Evolutionary conservation across 2,888 invertebrate species (phyloP).

Genomic region (Meloe dianella): DNA sequence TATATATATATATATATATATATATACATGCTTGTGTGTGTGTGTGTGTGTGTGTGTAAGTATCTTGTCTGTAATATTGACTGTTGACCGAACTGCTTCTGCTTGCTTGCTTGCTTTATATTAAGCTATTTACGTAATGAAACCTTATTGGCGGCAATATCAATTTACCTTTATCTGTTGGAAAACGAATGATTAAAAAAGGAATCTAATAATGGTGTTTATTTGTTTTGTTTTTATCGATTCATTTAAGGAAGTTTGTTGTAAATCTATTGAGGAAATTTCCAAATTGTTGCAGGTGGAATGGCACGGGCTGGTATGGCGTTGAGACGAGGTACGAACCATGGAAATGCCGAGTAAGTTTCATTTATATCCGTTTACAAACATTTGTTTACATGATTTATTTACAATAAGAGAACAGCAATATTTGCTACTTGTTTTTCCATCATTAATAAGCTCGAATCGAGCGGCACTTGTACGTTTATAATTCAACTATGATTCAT

Average conservation of each 20-base stretch:
- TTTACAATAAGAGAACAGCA: too few relatives aligned
- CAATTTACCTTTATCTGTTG: background rate
- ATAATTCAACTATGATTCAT: too few relatives aligned
- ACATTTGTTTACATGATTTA: too few relatives aligned
- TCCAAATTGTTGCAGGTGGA: conserved; percentile 60
- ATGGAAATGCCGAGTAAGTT: conserved; percentile 74
- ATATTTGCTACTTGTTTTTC: too few relatives aligned
- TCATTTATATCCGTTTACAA: background rate
- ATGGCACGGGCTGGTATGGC: conserved; percentile 79
- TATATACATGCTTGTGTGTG: too few relatives aligned
- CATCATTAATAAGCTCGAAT: too few relatives aligned
- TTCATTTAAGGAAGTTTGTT: background rate
- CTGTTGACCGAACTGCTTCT: background rate
- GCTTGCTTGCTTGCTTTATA: background rate
- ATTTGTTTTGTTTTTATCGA: background rate
- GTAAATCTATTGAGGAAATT: conserved; percentile 7
- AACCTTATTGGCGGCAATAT: conserved; percentile 5
- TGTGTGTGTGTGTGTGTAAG: background rate
- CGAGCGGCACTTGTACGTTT: too few relatives aligned
- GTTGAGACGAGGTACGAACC: conserved; percentile 76
- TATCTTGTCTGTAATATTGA: background rate
- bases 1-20: too few relatives aligned
- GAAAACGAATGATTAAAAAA: background rate
- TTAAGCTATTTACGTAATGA: conserved; percentile 10
- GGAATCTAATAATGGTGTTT: background rate